Evolutionary conservation across 2,113 vertebrate genomes (phyloP).

Genomic region (Bos taurus): ARS-UCD2.0 NC_037342.1:38656001-38656500

Average conservation of each 20-base stretch:
- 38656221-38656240: neutral
- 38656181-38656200: neutral
- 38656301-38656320: neutral
- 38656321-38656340: neutral
- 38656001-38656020: neutral
- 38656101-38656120: neutral
- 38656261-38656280: neutral
- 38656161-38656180: neutral
- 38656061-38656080: neutral
- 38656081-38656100: neutral
- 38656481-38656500: conserved; percentile 70
- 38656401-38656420: conserved; percentile 54
- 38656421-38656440: conserved; percentile 74
- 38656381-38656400: neutral
- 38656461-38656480: conserved; percentile 74
- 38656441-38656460: conserved; percentile 59
- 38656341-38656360: neutral
- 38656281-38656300: neutral
- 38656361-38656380: neutral
- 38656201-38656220: neutral
- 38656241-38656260: neutral
- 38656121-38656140: neutral
- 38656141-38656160: neutral
- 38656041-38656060: neutral
- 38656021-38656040: neutral